Percentiles rank a stretch among this genome's conserved stretches.
Evolutionary conservation across 1,140 invertebrate species (phyloP).

Genomic region (Drosophila simulans): DNA sequence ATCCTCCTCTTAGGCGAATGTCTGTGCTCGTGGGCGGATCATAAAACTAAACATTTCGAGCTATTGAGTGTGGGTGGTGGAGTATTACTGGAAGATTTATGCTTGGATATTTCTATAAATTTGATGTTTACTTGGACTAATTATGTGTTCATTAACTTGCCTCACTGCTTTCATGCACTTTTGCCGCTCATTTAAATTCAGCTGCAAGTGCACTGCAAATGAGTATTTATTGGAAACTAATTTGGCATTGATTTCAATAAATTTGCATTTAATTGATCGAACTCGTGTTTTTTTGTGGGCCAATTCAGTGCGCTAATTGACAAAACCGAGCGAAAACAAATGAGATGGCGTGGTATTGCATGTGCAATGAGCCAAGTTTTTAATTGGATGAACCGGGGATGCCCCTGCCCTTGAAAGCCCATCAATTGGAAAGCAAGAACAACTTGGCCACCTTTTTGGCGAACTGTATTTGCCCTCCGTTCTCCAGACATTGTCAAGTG

Average conservation of each 20-base stretch:
- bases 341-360: conserved; percentile 50
- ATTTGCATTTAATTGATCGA: conserved; percentile 72
- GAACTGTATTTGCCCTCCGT: conserved; percentile 30
- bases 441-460: conserved; percentile 57
- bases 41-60: conserved; percentile 26
- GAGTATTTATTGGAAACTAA: conserved; percentile 69
- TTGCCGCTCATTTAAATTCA: conserved; percentile 9
- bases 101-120: no score
- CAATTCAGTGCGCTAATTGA: conserved; percentile 77
- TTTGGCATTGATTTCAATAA: conserved; percentile 75
- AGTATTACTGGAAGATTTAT: background rate
- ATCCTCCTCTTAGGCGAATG: conserved; percentile 36
- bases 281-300: conserved; percentile 47
- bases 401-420: background rate
- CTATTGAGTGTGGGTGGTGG: background rate
- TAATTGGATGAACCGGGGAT: conserved; percentile 51
- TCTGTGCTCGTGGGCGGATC: conserved; percentile 19
- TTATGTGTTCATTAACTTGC: background rate
- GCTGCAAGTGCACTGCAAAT: conserved; percentile 28
- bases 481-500: conserved; percentile 71
- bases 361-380: conserved; percentile 54
- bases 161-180: background rate
- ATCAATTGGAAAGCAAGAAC: conserved; percentile 23
- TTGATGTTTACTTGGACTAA: background rate
- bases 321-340: conserved; percentile 51